These are phyloP conservation scores for Dione juno DNA, from an alignment of 2,888 invertebrate species.

Conservation along the genomic window DNA sequence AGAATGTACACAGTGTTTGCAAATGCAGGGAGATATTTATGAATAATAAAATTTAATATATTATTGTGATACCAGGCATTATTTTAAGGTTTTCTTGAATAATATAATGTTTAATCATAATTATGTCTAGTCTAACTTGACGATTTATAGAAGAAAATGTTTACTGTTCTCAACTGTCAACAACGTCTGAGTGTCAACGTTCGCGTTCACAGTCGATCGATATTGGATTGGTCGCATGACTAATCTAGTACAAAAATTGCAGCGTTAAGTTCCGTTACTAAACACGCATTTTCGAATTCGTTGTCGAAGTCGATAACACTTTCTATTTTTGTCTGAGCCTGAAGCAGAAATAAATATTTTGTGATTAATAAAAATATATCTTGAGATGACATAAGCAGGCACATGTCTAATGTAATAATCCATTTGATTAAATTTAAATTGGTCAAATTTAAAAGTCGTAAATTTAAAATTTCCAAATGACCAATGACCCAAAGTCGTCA, in stretches of 20 bases:
- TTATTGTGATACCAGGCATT: slow-evolving; percentile 8
- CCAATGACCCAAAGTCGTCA: slow-evolving; percentile 63
- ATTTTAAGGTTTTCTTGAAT: not conserved
- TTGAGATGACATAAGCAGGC: too few species aligned
- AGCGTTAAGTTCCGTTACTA: too few species aligned
- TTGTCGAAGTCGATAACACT: too few species aligned
- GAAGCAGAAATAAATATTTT: too few species aligned
- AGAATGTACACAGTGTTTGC: slow-evolving; percentile 20
- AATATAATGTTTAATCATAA: not conserved
- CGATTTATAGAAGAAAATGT: not conserved
- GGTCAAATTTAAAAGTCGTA: slow-evolving; percentile 70
- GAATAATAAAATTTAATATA: slow-evolving; percentile 3
- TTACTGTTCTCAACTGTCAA: too few species aligned
- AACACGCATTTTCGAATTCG: too few species aligned
- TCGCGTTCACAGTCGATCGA: too few species aligned
- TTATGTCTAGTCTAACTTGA: not conserved
- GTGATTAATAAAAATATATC: too few species aligned
- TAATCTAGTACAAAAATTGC: too few species aligned
- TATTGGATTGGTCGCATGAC: too few species aligned
- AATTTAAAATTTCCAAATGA: slow-evolving; percentile 71
- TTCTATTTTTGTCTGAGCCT: too few species aligned
- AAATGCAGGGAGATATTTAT: slow-evolving; percentile 18
- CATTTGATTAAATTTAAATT: slow-evolving; percentile 59
- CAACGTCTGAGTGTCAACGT: too few species aligned
- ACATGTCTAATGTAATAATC: slow-evolving; percentile 45